These are phyloP conservation scores for Scotopteryx bipunctaria DNA, from an alignment of 2,888 invertebrate species.

Conservation along the genomic window DNA sequence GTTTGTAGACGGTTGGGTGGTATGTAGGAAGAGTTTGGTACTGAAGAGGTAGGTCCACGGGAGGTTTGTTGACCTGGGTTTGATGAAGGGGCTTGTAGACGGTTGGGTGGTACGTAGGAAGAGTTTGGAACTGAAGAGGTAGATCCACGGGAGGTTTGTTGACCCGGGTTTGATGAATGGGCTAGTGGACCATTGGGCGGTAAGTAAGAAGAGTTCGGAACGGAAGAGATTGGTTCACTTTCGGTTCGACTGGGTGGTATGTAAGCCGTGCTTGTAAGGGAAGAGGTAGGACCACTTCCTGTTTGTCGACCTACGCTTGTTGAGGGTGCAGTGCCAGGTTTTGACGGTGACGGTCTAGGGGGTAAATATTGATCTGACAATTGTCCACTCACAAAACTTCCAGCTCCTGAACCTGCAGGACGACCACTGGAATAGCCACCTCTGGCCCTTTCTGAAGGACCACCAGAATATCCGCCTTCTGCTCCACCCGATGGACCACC, in stretches of 20 bases:
- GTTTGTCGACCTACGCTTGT: slow-evolving; percentile 1
- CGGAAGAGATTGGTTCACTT: too few species aligned
- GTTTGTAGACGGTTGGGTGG: slow-evolving; percentile 33
- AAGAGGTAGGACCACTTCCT: slow-evolving; percentile 3
- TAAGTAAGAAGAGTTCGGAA: slow-evolving; percentile 14
- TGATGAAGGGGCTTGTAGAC: slow-evolving; percentile 1
- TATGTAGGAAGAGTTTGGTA: slow-evolving; percentile 42
- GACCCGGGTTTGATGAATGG: slow-evolving; percentile 4
- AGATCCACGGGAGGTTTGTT: not conserved
- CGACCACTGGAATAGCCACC: slow-evolving; percentile 1
- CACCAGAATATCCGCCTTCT: not conserved
- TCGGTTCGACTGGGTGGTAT: slow-evolving; percentile 15
- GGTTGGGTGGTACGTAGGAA: slow-evolving; percentile 15
- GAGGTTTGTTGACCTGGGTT: slow-evolving; percentile 6
- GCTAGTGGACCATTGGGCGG: slow-evolving; percentile 8
- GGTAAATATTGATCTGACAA: slow-evolving; percentile 49
- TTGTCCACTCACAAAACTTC: slow-evolving; percentile 9
- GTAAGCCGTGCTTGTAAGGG: slow-evolving; percentile 10
- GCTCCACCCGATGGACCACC: not conserved
- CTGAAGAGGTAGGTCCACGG: slow-evolving; percentile 1
- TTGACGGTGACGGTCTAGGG: slow-evolving; percentile 20
- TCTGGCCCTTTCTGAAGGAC: not conserved
- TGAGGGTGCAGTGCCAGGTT: not conserved
- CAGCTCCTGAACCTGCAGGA: not conserved
- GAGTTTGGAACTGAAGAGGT: slow-evolving; percentile 6